Conservation (phyloP, 2,113 vertebrate species). For the Castor canadensis region DNA sequence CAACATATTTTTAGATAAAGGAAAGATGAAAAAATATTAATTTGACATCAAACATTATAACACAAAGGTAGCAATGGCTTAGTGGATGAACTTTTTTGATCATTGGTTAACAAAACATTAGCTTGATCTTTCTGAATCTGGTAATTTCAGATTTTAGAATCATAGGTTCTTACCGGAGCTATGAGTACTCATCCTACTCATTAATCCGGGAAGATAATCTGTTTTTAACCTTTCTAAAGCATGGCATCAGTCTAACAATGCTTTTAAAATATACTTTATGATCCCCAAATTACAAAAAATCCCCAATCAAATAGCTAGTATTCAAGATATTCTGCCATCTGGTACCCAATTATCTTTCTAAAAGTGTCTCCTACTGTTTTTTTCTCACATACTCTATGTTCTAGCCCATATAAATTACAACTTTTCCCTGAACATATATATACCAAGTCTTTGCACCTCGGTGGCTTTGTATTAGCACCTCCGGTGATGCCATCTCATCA, state of each 20-base stretch:
- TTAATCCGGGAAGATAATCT: conserved; percentile 14
- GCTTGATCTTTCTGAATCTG: background rate
- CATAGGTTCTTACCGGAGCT: background rate
- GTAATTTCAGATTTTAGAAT: conserved; percentile 28
- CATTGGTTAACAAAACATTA: background rate
- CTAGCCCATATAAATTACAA: conserved; percentile 37
- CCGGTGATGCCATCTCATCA: background rate
- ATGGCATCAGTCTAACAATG: background rate
- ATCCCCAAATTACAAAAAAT: conserved; percentile 15
- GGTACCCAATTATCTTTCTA: conserved; percentile 20
- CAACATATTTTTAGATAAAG: too few relatives aligned
- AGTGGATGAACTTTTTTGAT: conserved; percentile 13
- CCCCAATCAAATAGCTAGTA: background rate
- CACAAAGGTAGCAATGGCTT: background rate
- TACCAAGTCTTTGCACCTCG: background rate
- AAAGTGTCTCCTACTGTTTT: conserved; percentile 48
- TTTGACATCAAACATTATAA: conserved; percentile 22
- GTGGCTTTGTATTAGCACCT: conserved; percentile 36
- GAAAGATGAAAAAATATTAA: conserved; percentile 21
- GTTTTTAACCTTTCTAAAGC: conserved; percentile 32
- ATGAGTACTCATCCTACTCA: background rate
- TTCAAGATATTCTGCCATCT: conserved; percentile 41
- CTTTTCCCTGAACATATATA: conserved; percentile 14
- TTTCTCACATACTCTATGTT: background rate
- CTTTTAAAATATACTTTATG: background rate